Base-by-base conservation (phyloP, 2,888 invertebrate species). In the Brachycybe producta region DNA sequence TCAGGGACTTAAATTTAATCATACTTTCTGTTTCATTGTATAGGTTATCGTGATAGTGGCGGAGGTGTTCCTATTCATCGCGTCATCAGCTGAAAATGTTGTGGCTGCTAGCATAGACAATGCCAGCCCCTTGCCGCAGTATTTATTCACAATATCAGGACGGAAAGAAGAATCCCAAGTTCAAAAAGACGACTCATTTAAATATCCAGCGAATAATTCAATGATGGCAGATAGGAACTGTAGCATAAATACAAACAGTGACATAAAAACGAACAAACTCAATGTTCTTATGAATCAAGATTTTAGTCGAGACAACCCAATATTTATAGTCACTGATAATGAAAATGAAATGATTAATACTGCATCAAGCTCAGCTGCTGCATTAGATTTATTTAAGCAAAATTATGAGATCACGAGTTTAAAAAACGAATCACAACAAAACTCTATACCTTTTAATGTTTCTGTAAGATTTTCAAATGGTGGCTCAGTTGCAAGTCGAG, bases 21-120 rank as follows among this genome's bases (percentile, higher is more conserved):
- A n/a, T n/a, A n/a, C n/a, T n/a, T n/a, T n/a, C n/a, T n/a, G n/a
- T n/a, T n/a, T n/a, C n/a, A n/a, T 36, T 36, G 36, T 11, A 13
- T n/a, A 48, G 48, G 40, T 48, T 27, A 48, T 48, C 24, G 48
- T 48, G 30, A 48, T 48, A 28, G 36, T 48, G 17, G 40, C 28
- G 2, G 28, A 48, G 40, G 48, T 48, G 28, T 48, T 48, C 36
- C 48, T 48, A 21, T 19, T 48, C 19, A 48, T 48, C 21, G 19
- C 36, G 17, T 48, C 48, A 13, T 48, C 48, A 1, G 48, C 48
- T 5, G 48, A 48, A 19, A 48, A 48, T 24, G 48, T 48, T 2
- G 28, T 40, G 19, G 48, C 48, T 30, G 30, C 48, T 30, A 24
- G 48, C 13, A 48, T 48, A 4, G 48, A 48, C 40, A 26, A 48